phyloP scores from a whole-genome alignment of 2,113 vertebrate species.

The Colossoma macropomum region DNA sequence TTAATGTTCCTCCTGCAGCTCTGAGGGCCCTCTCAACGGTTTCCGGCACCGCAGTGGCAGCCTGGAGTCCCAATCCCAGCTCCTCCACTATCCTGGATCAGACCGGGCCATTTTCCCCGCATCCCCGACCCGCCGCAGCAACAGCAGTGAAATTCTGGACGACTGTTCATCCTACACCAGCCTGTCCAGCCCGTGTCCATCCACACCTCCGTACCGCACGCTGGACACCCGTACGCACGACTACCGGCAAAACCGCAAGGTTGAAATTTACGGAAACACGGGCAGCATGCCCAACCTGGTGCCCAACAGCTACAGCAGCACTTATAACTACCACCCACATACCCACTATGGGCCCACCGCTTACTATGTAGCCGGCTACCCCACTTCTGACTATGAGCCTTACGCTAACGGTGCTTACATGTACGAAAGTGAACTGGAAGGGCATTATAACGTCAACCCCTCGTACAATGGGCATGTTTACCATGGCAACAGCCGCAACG shows the following conservation, averaged over 20 bases:
- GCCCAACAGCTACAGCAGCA: conserved; percentile 80
- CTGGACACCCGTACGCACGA: conserved; percentile 75
- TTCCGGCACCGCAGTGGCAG: conserved; percentile 92
- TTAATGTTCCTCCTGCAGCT: conserved; percentile 70
- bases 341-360: conserved; percentile 82
- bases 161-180: conserved; percentile 93
- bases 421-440: conserved; percentile 91
- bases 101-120: conserved; percentile 85
- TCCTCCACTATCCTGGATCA: conserved; percentile 75
- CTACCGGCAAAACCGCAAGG: conserved; percentile 85
- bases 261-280: conserved; percentile 83
- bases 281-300: conserved; percentile 97
- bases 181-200: conserved; percentile 82
- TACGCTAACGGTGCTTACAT: conserved; percentile 81
- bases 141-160: conserved; percentile 90
- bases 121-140: conserved; percentile 87
- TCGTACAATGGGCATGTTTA: conserved; percentile 84
- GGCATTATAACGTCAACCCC: conserved; percentile 93
- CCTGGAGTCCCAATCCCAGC: conserved; percentile 87
- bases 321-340: conserved; percentile 77
- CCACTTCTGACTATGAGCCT: conserved; percentile 80
- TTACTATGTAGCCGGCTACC: conserved; percentile 85
- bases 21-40: conserved; percentile 79
- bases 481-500: conserved; percentile 85
- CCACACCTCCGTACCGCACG: conserved; percentile 79